These are phyloP conservation scores for Notothenia rossii DNA, from an alignment of 2,113 vertebrate genomes.

Conservation along the genomic window DNA sequence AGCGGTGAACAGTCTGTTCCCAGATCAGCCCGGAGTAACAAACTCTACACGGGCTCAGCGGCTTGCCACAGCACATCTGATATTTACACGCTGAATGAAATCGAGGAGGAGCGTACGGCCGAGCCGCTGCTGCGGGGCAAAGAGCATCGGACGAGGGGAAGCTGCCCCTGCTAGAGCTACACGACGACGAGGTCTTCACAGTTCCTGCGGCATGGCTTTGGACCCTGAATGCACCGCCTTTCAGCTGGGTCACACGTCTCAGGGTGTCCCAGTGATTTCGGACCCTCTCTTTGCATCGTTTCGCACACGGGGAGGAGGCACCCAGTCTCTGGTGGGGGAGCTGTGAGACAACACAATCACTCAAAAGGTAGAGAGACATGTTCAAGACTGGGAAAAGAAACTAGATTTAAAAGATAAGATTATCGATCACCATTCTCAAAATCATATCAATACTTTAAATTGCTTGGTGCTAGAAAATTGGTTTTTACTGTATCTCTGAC, in stretches of 20 bases:
- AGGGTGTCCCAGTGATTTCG: conserved; percentile 67
- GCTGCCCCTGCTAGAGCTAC: conserved; percentile 33
- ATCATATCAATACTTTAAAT: too few species aligned
- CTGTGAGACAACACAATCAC: conserved; percentile 65
- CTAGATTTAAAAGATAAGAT: not conserved
- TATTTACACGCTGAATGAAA: conserved; percentile 13
- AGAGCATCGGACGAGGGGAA: conserved; percentile 3
- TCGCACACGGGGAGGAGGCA: conserved; percentile 48
- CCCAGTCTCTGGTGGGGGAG: conserved; percentile 21
- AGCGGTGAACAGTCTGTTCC: conserved; percentile 63
- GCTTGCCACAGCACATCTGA: conserved; percentile 16
- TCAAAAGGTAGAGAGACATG: conserved; percentile 20
- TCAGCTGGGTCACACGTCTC: conserved; percentile 51
- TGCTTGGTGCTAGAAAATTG: too few species aligned
- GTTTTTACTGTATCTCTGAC: too few species aligned
- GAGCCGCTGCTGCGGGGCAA: not conserved
- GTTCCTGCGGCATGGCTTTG: not conserved
- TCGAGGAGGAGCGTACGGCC: not conserved
- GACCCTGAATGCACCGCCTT: conserved; percentile 2
- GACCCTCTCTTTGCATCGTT: conserved; percentile 15
- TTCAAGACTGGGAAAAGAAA: not conserved
- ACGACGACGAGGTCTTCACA: not conserved
- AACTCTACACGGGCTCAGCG: conserved; percentile 41
- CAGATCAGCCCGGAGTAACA: conserved; percentile 58
- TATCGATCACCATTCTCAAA: not conserved